A percentile compares a stretch with the other conserved stretches of the same genome.
These are phyloP conservation scores for Lophotis ruficrista DNA, from an alignment of 2,113 vertebrate species.

Conservation along the genomic window DNA sequence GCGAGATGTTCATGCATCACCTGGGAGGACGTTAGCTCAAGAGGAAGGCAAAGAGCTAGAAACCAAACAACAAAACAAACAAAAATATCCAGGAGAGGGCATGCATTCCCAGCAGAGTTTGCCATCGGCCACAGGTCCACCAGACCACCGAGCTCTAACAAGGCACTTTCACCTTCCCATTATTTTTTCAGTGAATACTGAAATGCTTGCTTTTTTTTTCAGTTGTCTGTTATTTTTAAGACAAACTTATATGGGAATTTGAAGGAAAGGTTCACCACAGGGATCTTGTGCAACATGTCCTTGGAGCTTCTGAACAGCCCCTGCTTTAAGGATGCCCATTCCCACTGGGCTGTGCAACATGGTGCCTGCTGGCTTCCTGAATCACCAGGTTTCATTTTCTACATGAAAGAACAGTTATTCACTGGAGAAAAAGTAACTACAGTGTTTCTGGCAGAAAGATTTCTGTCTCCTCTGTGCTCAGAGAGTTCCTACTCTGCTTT, in stretches of 20 bases:
- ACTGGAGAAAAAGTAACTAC: background rate
- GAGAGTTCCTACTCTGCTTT: background rate
- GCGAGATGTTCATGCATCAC: background rate
- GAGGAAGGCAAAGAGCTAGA: background rate
- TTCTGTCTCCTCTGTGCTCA: background rate
- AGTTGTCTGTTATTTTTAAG: background rate
- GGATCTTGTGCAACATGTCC: background rate
- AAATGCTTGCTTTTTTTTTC: background rate
- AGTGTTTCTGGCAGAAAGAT: background rate
- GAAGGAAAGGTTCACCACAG: background rate
- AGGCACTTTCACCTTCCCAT: background rate
- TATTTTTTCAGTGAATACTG: background rate
- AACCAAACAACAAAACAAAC: background rate
- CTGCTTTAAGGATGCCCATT: background rate
- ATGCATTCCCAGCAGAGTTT: background rate
- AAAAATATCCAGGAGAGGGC: background rate
- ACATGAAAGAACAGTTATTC: background rate
- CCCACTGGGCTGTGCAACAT: rapidly evolving
- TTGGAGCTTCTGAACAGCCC: background rate
- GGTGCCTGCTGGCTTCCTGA: background rate
- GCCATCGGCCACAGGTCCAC: background rate
- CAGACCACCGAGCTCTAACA: rapidly evolving
- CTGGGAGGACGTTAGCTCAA: background rate
- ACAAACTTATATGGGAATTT: background rate
- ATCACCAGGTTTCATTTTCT: background rate